Conservation (phyloP, 2,113 vertebrate species). For the Orthonyx spaldingii region DNA sequence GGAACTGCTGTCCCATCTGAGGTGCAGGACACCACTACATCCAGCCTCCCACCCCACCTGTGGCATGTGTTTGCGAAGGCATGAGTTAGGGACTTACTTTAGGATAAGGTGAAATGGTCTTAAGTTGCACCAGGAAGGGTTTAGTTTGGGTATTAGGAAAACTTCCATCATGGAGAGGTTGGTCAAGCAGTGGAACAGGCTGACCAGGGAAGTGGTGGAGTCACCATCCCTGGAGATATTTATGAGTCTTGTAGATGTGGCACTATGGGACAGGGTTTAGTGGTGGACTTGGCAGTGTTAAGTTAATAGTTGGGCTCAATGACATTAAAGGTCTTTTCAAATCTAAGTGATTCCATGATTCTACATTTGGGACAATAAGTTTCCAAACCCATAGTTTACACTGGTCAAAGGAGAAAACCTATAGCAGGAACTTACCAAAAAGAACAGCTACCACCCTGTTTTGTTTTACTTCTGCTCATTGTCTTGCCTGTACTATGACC, state of each 20-base stretch:
- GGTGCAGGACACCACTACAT: rapidly evolving
- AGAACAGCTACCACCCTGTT: not conserved
- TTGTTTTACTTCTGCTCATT: not conserved
- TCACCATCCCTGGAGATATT: not conserved
- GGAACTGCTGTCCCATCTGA: not conserved
- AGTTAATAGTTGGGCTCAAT: not conserved
- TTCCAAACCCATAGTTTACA: not conserved
- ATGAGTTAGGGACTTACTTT: not conserved
- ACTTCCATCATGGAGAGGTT: not conserved
- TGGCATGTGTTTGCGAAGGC: not conserved
- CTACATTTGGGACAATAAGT: not conserved
- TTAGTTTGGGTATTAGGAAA: not conserved
- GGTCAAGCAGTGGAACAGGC: not conserved
- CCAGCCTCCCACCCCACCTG: rapidly evolving
- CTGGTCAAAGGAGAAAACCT: not conserved
- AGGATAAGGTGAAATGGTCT: not conserved
- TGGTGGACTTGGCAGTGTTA: not conserved
- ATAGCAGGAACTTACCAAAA: not conserved
- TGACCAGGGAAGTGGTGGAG: not conserved
- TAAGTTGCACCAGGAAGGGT: not conserved
- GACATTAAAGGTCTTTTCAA: not conserved
- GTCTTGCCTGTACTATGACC: not conserved
- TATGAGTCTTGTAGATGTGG: not conserved
- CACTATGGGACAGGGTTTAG: not conserved
- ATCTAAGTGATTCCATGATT: not conserved